phyloP scores from a whole-genome alignment of 1,140 invertebrate genomes.

The Xylocopa sonorina region DNA sequence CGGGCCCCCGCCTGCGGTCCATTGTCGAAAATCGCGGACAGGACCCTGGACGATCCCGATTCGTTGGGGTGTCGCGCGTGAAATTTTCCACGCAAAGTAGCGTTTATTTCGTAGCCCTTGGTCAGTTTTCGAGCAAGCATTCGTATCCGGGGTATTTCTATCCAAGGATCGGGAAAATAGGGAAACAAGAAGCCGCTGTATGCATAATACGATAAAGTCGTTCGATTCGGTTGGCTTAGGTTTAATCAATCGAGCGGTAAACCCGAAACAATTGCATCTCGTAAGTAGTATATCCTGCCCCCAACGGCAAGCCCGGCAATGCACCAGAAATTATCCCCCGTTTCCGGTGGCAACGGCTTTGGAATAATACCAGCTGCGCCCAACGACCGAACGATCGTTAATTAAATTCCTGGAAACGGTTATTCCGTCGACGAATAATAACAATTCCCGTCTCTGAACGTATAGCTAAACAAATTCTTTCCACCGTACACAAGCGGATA shows the following conservation, averaged over 20 bases:
- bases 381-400: constrained; percentile 21
- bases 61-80: too few species aligned
- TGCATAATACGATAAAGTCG: background rate
- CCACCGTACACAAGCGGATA: too few species aligned
- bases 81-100: too few species aligned
- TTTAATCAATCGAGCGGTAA: constrained; percentile 28
- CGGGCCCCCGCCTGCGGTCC: too few species aligned
- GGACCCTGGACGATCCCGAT: too few species aligned
- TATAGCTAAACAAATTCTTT: too few species aligned
- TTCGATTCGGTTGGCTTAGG: background rate
- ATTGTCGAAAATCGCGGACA: background rate
- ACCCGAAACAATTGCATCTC: constrained; percentile 25
- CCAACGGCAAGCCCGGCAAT: constrained; percentile 8
- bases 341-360: constrained; percentile 24
- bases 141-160: too few species aligned
- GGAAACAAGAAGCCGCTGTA: too few species aligned
- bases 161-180: too few species aligned
- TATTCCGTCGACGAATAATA: constrained; percentile 4
- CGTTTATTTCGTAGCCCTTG: too few species aligned
- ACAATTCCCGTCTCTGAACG: background rate
- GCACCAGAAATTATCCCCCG: constrained; percentile 38
- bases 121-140: too few species aligned
- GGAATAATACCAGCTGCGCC: constrained; percentile 18
- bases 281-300: constrained; percentile 36
- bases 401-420: constrained; percentile 42